Evolutionary conservation across 2,888 invertebrate species (phyloP), one percentile per base, ranked within the genome.

Genomic region (Erannis defoliaria): DNA sequence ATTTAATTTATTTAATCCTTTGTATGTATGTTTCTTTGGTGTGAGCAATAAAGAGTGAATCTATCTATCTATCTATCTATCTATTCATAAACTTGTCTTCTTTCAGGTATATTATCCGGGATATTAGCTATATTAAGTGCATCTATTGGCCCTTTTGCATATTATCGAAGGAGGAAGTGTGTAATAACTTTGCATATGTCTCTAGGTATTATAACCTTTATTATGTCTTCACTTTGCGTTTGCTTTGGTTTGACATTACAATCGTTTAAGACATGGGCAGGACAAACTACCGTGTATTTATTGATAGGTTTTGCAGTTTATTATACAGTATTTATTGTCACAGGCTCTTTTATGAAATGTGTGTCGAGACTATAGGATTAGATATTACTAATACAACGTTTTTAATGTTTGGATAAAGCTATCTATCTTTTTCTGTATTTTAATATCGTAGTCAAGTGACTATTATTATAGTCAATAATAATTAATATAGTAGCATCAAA

Each of bases 181-280:
- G 40, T 71, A 5, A 69, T 73, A 58, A 55, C 76, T 2, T 3
- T 73, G 0, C 86, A 88, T 57, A 59, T 78, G 50, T 37, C 66
- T 5, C 63, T 81, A 31, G 87, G 85, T n/a, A 71, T 85, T 31
- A 61, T 72, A 5, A 70, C 85, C 1, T 86, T 85, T 57, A 18
- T 80, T 3, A 18, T 72, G 62, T 81, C 86, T 19, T 76, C 82
- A 5, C 19, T 84, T 10, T 76, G 80, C 55, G 46, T 85, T 3
- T 75, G 75, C 35, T 71, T 70, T 1, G 83, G 82, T 0, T 23
- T 83, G 16, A 48, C 69, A 12, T 71, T 62, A 9, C 9, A 64
- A 0, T 55, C 67, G 0, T 87, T 86, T 55, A 68, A 42, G 33
- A 54, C 54, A 3, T 85, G 80, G 81, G 72, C 77, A 14, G 66